phyloP scores from a whole-genome alignment of 1,140 invertebrate species.

The Chrysopa pallens region DNA sequence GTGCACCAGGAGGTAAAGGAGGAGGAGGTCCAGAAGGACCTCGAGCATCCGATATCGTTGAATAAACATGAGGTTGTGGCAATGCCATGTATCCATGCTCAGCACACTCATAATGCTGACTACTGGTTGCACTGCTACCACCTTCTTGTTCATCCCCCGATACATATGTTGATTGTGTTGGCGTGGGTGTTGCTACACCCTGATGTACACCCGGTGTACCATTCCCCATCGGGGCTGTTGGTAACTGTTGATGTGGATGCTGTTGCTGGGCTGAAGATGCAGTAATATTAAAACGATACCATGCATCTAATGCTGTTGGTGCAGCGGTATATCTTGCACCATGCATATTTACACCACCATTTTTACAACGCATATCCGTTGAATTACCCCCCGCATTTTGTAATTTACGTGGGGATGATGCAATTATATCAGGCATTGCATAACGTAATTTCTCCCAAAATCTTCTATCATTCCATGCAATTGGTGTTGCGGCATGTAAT shows the following conservation, averaged over 20 bases:
- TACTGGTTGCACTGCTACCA: constrained; percentile 31
- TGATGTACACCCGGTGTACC: constrained; percentile 15
- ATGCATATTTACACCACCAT: constrained; percentile 2
- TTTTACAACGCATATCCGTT: constrained; percentile 23
- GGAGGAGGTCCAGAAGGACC: background rate
- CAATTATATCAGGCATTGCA: constrained; percentile 56
- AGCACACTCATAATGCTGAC: constrained; percentile 19
- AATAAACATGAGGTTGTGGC: constrained; percentile 17
- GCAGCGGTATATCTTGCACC: constrained; percentile 33
- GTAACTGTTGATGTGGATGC: background rate
- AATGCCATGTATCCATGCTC: constrained; percentile 24
- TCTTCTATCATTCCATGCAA: constrained; percentile 67
- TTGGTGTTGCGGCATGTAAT: constrained; percentile 66
- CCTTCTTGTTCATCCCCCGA: constrained; percentile 41
- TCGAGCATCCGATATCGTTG: constrained; percentile 18
- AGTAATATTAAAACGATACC: constrained; percentile 26
- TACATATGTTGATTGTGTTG: constrained; percentile 42
- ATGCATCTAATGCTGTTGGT: constrained; percentile 31
- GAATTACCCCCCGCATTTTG: constrained; percentile 10
- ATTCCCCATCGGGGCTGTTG: constrained; percentile 7
- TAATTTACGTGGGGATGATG: constrained; percentile 17
- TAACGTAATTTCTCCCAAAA: constrained; percentile 84
- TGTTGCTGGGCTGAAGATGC: constrained; percentile 4
- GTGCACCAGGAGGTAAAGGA: constrained; percentile 2
- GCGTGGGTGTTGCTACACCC: constrained; percentile 30